Base-by-base conservation (phyloP, 2,888 invertebrate genomes). In the Loripinus fragilis region DNA sequence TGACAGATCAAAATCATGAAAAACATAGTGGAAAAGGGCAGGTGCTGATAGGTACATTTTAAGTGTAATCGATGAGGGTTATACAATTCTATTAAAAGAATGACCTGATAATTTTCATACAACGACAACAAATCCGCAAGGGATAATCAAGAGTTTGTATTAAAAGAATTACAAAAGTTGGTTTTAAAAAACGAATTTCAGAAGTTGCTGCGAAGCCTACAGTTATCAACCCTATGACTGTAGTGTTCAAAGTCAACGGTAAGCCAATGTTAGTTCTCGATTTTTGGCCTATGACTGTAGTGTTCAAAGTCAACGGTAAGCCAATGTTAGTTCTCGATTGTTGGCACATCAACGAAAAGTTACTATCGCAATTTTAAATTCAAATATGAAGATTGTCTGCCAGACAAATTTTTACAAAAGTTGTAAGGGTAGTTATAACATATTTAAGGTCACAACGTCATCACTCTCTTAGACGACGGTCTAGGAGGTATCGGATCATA, bases 401-500 rank as follows among this genome's bases (percentile, higher is more conserved):
- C 15, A 28, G 55, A 15, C 55, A 55, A 25, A 55, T 55, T 55
- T 73, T 73, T 38, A 17, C 66, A 0, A 73, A 66, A 35, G 50
- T 73, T 38, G 7, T 52, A 28, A 23, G 55, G 25, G 55, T 55
- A 3, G 7, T 55, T 23, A 15, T 73, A 12, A 65, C 45, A 25
- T 52, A 52, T 30, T 38, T 28, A 28, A 67, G 78, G 38, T 41
- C 33, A 60, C n/a, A 70, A 28, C 0, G 38, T 76, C 20, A 45
- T 67, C 20, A 71, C 71, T 60, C 71, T 64, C 60, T 28, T 78
- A 66, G 78, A 78, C 41, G 78, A 78, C 30, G 78, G 71, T 42
- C 25, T 78, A 25, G 67, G 25, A 0, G 78, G 66, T 35, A 25
- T 45, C 2, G 64, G 48, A 10, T 68, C 45, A 25, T 35, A 45